Percentiles rank a stretch among this genome's conserved stretches.
Conservation (phyloP, 2,888 invertebrate species). For the Ctenicera cuprea region DNA sequence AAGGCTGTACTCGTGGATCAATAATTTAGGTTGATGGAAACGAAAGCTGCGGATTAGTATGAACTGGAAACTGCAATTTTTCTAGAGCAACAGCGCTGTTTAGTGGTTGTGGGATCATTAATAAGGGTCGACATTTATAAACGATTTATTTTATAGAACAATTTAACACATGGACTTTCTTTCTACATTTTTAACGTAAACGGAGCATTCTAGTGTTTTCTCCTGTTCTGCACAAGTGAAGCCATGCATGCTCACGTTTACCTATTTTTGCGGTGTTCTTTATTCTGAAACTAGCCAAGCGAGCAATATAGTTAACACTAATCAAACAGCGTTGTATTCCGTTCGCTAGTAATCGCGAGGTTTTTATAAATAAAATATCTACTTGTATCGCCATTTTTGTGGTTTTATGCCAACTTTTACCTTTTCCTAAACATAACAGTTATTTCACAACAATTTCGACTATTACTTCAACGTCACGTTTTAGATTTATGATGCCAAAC, state of each 20-base stretch:
- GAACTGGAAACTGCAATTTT: not conserved
- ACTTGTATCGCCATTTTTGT: constrained; percentile 15
- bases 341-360: constrained; percentile 2
- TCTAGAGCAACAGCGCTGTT: not conserved
- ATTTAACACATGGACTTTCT: constrained; percentile 47
- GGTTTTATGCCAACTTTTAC: constrained; percentile 29
- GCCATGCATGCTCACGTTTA: constrained; percentile 40
- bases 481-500: too few relatives aligned
- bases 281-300: constrained; percentile 39
- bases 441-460: not conserved
- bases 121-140: constrained; percentile 1
- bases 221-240: constrained; percentile 50
- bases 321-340: constrained; percentile 37
- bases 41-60: constrained; percentile 1
- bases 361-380: constrained; percentile 29
- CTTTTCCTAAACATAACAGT: constrained; percentile 12
- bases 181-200: constrained; percentile 39
- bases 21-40: constrained; percentile 6
- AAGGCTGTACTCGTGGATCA: constrained; percentile 14
- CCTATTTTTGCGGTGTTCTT: constrained; percentile 38
- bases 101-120: not conserved
- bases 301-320: constrained; percentile 37
- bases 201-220: constrained; percentile 47
- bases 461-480: not conserved
- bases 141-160: constrained; percentile 10